A percentile compares a stretch with the other conserved stretches of the same genome.
Evolutionary conservation across 2,888 invertebrate genomes (phyloP).

Genomic region (Mechanitis mazaeus): DNA sequence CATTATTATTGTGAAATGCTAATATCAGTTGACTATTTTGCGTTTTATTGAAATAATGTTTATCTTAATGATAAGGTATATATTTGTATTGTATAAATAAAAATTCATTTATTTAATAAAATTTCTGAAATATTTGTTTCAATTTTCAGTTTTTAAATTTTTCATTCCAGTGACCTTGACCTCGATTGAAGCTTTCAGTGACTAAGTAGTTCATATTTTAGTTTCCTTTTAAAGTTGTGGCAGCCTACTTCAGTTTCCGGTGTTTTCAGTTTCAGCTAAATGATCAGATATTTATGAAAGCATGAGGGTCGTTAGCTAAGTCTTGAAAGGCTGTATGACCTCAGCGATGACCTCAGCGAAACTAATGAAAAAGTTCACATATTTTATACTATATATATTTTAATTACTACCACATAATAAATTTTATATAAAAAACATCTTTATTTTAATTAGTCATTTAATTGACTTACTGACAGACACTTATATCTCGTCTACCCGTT

Average conservation of each 20-base stretch:
- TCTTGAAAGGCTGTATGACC: constrained; percentile 19
- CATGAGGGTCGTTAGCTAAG: constrained; percentile 20
- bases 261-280: constrained; percentile 16
- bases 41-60: too few relatives aligned
- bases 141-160: background rate
- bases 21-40: background rate
- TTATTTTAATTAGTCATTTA: too few relatives aligned
- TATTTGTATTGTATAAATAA: too few relatives aligned
- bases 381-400: too few relatives aligned
- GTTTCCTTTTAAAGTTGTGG: constrained; percentile 14
- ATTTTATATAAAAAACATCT: too few relatives aligned
- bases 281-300: constrained; percentile 17
- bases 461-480: too few relatives aligned
- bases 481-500: too few relatives aligned
- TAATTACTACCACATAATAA: too few relatives aligned
- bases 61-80: too few relatives aligned
- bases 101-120: too few relatives aligned
- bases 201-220: constrained; percentile 17
- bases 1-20: background rate
- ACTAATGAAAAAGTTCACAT: constrained; percentile 6
- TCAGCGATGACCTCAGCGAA: constrained; percentile 12
- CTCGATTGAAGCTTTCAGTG: constrained; percentile 15
- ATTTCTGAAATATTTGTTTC: too few relatives aligned
- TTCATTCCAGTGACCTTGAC: constrained; percentile 17
- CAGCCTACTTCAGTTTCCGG: constrained; percentile 9